These are phyloP conservation scores for Panthera leo DNA, from an alignment of 2,113 vertebrate species.

Conservation along the genomic window DNA sequence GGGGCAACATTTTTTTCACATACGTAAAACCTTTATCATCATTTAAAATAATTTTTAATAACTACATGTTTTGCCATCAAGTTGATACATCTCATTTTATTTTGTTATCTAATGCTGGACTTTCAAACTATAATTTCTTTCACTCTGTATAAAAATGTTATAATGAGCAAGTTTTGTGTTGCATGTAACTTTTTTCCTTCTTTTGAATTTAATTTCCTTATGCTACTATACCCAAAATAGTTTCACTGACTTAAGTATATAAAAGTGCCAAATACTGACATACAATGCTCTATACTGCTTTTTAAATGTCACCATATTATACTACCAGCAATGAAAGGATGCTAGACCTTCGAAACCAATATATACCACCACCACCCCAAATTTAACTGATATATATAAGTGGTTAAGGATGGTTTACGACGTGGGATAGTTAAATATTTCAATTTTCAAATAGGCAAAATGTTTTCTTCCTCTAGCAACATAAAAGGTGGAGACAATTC, in stretches of 20 bases:
- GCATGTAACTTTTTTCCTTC: not conserved
- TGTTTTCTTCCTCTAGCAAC: not conserved
- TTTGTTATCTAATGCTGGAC: not conserved
- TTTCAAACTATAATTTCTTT: constrained; percentile 27
- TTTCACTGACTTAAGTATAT: not conserved
- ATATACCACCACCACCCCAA: not conserved
- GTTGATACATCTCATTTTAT: not conserved
- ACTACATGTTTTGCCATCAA: not conserved
- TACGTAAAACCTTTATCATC: not conserved
- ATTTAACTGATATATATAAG: constrained; percentile 5
- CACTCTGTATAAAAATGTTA: not conserved
- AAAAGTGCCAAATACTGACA: not conserved
- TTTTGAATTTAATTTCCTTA: constrained; percentile 45
- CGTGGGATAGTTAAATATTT: not conserved
- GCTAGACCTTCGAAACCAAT: not conserved
- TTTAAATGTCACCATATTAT: not conserved
- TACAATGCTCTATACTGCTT: not conserved
- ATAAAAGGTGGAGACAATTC: not conserved
- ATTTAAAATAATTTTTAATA: constrained; percentile 21
- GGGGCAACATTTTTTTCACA: not conserved
- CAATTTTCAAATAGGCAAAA: not conserved
- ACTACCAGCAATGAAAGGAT: not conserved
- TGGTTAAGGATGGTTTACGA: not conserved
- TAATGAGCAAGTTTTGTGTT: not conserved
- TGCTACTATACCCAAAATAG: not conserved